Evolutionary conservation across 2,113 vertebrate genomes (phyloP).

Genomic region (Cephalopholis sonnerati): DNA sequence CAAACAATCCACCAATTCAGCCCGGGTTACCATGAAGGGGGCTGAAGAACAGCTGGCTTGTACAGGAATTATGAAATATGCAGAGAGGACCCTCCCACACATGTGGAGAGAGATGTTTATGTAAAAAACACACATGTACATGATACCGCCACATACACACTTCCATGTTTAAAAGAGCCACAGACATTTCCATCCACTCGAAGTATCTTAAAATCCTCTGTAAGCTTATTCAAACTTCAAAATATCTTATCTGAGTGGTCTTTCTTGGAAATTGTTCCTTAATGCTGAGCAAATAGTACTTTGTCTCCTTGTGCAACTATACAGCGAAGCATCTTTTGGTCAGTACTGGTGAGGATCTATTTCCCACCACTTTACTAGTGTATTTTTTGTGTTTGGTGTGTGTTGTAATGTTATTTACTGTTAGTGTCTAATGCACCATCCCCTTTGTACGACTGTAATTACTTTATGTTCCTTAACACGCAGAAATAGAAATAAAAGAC

Average conservation of each 20-base stretch:
- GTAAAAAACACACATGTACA: slow-evolving; percentile 4
- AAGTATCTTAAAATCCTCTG: background rate
- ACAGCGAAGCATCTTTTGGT: background rate
- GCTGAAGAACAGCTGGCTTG: slow-evolving; percentile 59
- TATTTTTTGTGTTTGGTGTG: background rate
- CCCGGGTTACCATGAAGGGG: slow-evolving; percentile 8
- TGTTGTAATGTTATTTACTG: background rate
- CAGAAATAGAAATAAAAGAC: background rate
- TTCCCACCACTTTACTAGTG: background rate
- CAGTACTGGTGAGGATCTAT: background rate
- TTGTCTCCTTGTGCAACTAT: background rate
- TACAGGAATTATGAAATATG: slow-evolving; percentile 51
- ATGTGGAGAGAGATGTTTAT: slow-evolving; percentile 11
- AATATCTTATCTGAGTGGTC: background rate
- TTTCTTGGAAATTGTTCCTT: background rate
- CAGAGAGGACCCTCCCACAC: slow-evolving; percentile 31
- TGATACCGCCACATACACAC: background rate
- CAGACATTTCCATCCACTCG: too few species aligned
- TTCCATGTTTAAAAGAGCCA: background rate
- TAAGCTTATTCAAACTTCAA: background rate
- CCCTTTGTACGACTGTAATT: background rate
- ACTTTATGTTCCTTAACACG: background rate
- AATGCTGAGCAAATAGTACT: background rate
- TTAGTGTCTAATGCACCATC: background rate
- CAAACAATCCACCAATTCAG: slow-evolving; percentile 37